A percentile compares a stretch with the other conserved stretches of the same genome.
Evolutionary conservation across 2,113 vertebrate genomes (phyloP).

Genomic region (Balaeniceps rex): DNA sequence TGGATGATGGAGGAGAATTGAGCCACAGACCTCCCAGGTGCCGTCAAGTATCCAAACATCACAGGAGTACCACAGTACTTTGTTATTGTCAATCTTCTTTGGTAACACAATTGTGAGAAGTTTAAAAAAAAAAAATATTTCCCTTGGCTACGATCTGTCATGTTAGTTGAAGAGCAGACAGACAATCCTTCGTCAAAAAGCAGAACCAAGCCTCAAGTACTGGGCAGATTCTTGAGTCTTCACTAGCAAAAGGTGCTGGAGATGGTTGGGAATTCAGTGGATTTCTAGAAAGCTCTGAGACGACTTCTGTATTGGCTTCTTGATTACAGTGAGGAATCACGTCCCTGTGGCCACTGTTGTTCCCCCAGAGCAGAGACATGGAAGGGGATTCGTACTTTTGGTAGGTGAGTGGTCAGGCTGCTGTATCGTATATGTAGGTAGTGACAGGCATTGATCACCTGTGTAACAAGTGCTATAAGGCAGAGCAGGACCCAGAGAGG

Average conservation of each 20-base stretch:
- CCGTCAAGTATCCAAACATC: neutral
- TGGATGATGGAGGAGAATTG: neutral
- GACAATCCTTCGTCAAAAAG: neutral
- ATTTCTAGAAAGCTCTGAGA: neutral
- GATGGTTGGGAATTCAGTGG: neutral
- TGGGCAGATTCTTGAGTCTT: neutral
- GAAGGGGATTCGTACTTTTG: neutral
- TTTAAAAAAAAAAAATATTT: neutral
- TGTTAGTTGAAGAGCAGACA: neutral
- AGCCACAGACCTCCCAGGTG: neutral
- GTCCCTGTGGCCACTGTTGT: neutral
- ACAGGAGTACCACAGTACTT: neutral
- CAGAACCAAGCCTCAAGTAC: neutral
- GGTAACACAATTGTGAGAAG: neutral
- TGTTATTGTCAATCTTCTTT: neutral
- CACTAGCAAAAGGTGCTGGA: neutral
- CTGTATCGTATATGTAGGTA: neutral
- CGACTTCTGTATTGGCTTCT: neutral
- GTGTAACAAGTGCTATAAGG: neutral
- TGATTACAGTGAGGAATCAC: neutral
- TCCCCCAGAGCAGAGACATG: neutral
- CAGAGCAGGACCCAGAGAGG: neutral
- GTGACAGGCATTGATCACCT: neutral
- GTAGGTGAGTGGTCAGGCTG: neutral
- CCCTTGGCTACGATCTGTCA: accelerated